These are phyloP conservation scores for Linnaemya tessellans DNA, from an alignment of 2,888 invertebrate species.

Conservation along the genomic window DNA sequence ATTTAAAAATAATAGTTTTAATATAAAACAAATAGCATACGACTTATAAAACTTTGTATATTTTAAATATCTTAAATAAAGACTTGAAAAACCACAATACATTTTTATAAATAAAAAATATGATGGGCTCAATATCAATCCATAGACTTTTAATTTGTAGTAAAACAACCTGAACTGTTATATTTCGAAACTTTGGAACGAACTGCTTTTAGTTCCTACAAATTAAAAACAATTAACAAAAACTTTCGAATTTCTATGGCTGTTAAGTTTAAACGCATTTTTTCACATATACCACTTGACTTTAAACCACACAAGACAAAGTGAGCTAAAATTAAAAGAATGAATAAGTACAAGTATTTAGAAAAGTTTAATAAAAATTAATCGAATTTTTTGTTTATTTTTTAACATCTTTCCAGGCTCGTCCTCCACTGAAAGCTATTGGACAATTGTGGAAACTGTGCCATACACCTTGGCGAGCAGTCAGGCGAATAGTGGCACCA, in stretches of 20 bases:
- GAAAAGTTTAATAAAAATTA: not conserved
- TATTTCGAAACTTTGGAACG: not conserved
- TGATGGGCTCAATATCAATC: not conserved
- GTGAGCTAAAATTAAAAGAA: constrained; percentile 28
- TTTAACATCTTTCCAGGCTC: constrained; percentile 73
- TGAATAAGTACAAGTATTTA: too few relatives aligned
- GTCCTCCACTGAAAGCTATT: constrained; percentile 80
- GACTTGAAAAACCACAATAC: constrained; percentile 40
- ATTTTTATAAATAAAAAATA: constrained; percentile 45
- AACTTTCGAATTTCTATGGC: constrained; percentile 21
- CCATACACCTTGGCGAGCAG: constrained; percentile 79
- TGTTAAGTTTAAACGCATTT: not conserved
- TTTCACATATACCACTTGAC: constrained; percentile 5
- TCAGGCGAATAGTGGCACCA: constrained; percentile 65
- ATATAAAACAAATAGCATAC: not conserved
- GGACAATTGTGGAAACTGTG: constrained; percentile 82
- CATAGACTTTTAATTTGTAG: constrained; percentile 2
- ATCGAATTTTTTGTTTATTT: constrained; percentile 26
- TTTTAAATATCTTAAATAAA: constrained; percentile 67
- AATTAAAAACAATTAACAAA: not conserved
- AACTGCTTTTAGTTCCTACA: constrained; percentile 24
- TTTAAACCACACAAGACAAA: constrained; percentile 39
- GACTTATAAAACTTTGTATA: constrained; percentile 62
- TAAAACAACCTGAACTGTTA: not conserved
- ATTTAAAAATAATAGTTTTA: constrained; percentile 28